Conservation (phyloP, 2,113 vertebrate species). For the Paracanthobrama guichenoti region DNA sequence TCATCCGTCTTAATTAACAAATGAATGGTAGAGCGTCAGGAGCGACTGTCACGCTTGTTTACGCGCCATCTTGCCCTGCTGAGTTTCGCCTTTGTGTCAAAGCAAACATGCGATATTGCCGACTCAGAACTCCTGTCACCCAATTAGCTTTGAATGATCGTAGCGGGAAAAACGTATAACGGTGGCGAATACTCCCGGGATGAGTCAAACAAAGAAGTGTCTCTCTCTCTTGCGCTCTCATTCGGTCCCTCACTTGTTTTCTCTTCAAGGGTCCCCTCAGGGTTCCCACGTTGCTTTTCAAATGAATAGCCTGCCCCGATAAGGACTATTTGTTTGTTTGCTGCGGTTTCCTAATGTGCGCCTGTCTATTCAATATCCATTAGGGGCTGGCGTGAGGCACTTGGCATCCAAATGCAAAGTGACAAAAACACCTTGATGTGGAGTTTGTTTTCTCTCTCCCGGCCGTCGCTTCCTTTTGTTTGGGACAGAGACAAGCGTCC, state of each 20-base stretch:
- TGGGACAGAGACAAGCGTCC: constrained; percentile 47
- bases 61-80: constrained; percentile 43
- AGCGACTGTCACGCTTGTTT: constrained; percentile 68
- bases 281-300: constrained; percentile 51
- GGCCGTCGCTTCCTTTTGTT: constrained; percentile 49
- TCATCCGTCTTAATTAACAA: constrained; percentile 79
- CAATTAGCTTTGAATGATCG: constrained; percentile 59
- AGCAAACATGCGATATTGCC: constrained; percentile 36
- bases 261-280: constrained; percentile 44
- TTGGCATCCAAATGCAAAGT: constrained; percentile 54
- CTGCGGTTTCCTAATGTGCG: constrained; percentile 50
- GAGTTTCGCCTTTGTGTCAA: constrained; percentile 41
- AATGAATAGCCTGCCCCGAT: constrained; percentile 56
- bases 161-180: constrained; percentile 44
- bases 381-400: constrained; percentile 37
- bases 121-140: constrained; percentile 47
- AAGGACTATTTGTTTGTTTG: constrained; percentile 58
- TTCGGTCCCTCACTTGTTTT: constrained; percentile 27
- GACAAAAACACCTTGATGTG: constrained; percentile 60
- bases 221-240: neutral
- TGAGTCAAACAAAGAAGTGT: constrained; percentile 32
- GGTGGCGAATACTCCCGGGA: constrained; percentile 21
- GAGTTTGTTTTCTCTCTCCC: constrained; percentile 51
- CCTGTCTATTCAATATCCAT: constrained; percentile 60
- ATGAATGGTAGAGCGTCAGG: constrained; percentile 64